Evolutionary conservation across 2,797 vertebrate genomes (phyloP).

Genomic region (Chloroceryle inda): DNA sequence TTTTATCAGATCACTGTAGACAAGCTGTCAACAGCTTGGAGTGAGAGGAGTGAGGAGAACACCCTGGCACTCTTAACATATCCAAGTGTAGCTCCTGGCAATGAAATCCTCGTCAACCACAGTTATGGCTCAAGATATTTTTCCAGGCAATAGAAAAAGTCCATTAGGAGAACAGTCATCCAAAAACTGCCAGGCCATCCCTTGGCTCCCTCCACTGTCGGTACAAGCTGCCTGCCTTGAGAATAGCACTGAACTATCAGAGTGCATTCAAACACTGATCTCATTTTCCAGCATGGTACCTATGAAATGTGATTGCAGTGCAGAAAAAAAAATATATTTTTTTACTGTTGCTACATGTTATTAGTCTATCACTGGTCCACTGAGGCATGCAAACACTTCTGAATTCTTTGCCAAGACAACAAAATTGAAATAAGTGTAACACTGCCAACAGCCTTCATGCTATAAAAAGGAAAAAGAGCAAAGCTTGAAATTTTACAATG

Average conservation of each 20-base stretch:
- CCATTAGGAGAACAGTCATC: neutral
- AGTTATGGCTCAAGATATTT: neutral
- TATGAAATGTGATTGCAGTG: neutral
- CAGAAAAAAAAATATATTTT: neutral
- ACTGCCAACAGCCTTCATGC: neutral
- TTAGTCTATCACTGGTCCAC: constrained; percentile 20
- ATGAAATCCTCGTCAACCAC: neutral
- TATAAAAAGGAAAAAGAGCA: neutral
- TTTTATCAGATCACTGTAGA: neutral
- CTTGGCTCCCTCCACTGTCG: neutral
- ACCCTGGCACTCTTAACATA: neutral
- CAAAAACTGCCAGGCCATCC: neutral
- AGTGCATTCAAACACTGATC: neutral
- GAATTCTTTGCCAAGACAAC: constrained; percentile 34
- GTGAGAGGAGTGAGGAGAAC: neutral
- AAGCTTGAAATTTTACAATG: neutral
- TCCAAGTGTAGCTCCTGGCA: neutral
- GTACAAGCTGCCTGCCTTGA: neutral
- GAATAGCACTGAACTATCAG: neutral
- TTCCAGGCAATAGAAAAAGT: neutral
- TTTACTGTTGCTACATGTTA: neutral
- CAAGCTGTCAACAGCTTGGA: neutral
- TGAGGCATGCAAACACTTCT: neutral
- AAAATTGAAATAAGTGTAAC: constrained; percentile 24
- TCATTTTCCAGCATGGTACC: neutral